phyloP scores from a whole-genome alignment of 2,113 vertebrate species.

The Mobula hypostoma region DNA sequence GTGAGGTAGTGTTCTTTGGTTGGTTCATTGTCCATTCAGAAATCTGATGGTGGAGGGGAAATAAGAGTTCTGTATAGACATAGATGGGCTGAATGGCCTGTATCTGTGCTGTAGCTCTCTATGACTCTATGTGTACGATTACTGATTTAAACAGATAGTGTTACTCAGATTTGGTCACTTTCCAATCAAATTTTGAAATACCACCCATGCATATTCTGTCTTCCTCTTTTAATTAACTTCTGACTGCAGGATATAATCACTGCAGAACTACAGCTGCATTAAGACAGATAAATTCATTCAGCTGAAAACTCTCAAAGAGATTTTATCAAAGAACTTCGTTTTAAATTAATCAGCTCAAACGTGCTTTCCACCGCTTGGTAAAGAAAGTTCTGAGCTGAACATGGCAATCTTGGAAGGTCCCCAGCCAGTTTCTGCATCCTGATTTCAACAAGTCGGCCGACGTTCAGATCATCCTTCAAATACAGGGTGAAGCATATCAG shows the following conservation, averaged over 20 bases:
- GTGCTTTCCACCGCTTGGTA: background rate
- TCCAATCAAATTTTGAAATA: background rate
- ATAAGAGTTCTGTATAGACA: no score
- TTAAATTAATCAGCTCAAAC: background rate
- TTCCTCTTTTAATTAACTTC: background rate
- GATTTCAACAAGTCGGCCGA: background rate
- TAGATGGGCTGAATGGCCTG: no score
- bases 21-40: no score
- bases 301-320: background rate
- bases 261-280: background rate
- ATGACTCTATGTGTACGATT: background rate
- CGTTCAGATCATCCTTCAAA: background rate
- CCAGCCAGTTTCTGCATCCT: background rate
- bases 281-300: background rate
- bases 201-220: background rate
- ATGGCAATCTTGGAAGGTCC: background rate
- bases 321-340: background rate
- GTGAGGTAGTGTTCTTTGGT: no score
- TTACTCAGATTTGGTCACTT: background rate
- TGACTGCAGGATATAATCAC: constrained; percentile 1
- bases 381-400: background rate
- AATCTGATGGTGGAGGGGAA: no score
- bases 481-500: background rate
- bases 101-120: no score
- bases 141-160: background rate